Evolutionary conservation across 2,888 invertebrate species (phyloP).

Genomic region (Hydrotaea diabolus): DNA sequence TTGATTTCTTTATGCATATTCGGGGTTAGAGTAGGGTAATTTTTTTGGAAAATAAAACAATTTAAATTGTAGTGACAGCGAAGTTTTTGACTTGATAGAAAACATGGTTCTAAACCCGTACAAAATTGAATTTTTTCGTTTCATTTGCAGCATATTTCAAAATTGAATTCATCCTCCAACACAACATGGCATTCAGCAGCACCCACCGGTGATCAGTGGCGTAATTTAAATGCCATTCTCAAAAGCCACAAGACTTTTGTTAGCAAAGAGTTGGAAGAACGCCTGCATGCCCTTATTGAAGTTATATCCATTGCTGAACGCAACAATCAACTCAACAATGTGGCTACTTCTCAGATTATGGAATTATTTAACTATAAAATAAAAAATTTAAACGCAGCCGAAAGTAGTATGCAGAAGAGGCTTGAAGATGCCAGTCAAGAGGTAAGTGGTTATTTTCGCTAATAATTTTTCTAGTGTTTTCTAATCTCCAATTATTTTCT

Average conservation of each 20-base stretch:
- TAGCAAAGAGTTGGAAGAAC: conserved; percentile 77
- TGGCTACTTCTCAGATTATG: conserved; percentile 78
- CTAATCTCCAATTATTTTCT: not conserved
- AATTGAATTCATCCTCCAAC: conserved; percentile 63
- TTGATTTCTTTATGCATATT: too few relatives aligned
- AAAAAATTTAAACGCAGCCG: conserved; percentile 74
- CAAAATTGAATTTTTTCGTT: not conserved
- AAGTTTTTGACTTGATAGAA: too few relatives aligned
- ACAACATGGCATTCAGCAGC: conserved; percentile 61
- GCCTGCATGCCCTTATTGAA: conserved; percentile 75
- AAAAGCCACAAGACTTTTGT: conserved; percentile 76
- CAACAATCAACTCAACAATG: conserved; percentile 76
- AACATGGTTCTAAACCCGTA: too few relatives aligned
- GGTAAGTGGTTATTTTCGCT: conserved; percentile 59
- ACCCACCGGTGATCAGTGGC: conserved; percentile 74
- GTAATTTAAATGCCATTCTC: conserved; percentile 77
- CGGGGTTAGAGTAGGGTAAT: too few relatives aligned
- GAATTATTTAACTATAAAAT: conserved; percentile 79
- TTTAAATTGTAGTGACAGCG: too few relatives aligned
- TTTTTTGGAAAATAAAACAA: too few relatives aligned
- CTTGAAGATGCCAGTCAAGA: conserved; percentile 76
- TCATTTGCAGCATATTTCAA: conserved; percentile 72
- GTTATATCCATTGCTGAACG: conserved; percentile 73
- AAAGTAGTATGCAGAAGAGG: conserved; percentile 74
- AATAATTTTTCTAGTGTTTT: not conserved